A percentile compares a stretch with the other conserved stretches of the same genome.
Evolutionary conservation across 2,888 invertebrate genomes (phyloP).

Genomic region (Bimastos eiseni): DNA sequence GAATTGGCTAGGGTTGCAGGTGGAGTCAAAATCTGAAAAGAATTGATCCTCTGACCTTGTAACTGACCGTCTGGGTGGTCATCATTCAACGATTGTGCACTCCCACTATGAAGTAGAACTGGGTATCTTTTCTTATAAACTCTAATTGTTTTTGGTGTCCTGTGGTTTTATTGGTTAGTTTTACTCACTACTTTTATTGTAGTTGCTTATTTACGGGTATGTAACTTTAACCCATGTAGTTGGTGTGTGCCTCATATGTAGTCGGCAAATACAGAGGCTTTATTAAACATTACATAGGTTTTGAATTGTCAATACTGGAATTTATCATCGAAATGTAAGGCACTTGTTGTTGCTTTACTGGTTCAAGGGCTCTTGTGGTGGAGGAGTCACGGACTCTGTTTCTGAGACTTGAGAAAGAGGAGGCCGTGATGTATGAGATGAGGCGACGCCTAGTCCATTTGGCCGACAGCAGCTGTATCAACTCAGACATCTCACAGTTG

Average conservation of each 20-base stretch:
- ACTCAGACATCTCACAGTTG: neutral
- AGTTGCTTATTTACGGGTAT: neutral
- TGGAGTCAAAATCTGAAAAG: no score
- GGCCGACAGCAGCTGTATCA: neutral
- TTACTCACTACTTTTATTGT: no score
- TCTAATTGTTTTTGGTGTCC: no score
- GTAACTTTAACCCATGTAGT: neutral
- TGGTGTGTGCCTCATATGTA: neutral
- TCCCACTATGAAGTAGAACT: no score
- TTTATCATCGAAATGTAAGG: neutral
- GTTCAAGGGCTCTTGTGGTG: neutral
- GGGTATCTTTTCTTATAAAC: no score
- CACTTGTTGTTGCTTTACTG: neutral
- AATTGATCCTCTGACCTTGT: no score
- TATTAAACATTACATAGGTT: neutral
- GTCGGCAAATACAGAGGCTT: neutral
- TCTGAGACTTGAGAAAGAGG: constrained; percentile 6
- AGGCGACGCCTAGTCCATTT: neutral
- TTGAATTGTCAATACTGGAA: neutral
- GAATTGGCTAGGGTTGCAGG: no score
- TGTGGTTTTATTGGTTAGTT: no score
- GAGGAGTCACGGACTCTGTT: neutral
- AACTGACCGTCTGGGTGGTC: no score
- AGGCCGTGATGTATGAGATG: neutral
- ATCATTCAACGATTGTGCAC: no score